Base-by-base conservation (phyloP, 2,113 vertebrate species). In the Myrmophylax atrothorax region DNA sequence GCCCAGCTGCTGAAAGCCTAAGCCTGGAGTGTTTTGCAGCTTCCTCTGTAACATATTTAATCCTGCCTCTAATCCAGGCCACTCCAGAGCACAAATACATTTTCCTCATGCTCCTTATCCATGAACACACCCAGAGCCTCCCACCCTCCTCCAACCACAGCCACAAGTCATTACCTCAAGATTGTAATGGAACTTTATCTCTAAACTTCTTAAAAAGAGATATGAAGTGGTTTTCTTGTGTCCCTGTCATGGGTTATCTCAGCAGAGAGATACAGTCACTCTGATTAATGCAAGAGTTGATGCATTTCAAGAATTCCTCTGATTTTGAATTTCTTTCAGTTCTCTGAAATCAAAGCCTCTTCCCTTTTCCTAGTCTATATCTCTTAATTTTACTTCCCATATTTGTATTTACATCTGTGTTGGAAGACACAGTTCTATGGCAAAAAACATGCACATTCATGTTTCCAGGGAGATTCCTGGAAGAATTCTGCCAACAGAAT, bases 371-470 rank as follows among this genome's bases (percentile, higher is more conserved):
- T 26, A 12, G 18, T 2, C 25, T 33, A 0, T 3, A 4, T 4
- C 38, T 79, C 38, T 38, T 10, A 1, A 16, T 56, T 85, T 69
- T 40, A 7, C 23, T 18, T 46, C 3, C 10, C 50, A 24, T 6
- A 2, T n/a, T 40, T 1, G 0, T 6, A 7, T 67, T 78, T 55
- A 0, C 6, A 5, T 14, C 26, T 58, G 53, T 42, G 12, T 25
- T 7, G n/a, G 66, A 22, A 78, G 14, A 22, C 3, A 24, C 3
- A 1, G 18, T 3, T 66, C n/a, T 4, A 3, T 1, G 17, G 62
- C 11, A 9, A 7, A 56, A 18, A 7, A 52, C 15, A 0, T 0
- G 2, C 44, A 9, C 12, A 0, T 14, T 8, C 22, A 3, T 6
- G 8, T 58, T 74, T 38, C n/a, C 63, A 29, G 62, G 47, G 68